Evolutionary conservation across 2,113 vertebrate genomes (phyloP).

Genomic region (Cyprinodon tularosa): DNA sequence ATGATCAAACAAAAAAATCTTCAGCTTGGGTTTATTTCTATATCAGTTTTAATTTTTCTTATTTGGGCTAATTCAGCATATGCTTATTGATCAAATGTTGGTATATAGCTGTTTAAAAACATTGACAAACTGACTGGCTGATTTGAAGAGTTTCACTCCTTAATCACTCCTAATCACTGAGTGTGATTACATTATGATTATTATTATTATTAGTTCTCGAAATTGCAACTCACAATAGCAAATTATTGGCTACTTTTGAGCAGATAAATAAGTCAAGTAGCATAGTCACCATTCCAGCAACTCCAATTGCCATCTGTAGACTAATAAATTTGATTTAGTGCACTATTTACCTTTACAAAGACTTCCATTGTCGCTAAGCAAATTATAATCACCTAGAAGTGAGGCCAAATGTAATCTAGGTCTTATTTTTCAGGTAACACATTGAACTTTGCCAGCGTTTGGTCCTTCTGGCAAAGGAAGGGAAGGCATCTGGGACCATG

Average conservation of each 20-base stretch:
- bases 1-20: no score
- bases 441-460: slow-evolving; percentile 32
- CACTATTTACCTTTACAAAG: background rate
- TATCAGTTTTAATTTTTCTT: no score
- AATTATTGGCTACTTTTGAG: background rate
- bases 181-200: background rate
- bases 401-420: background rate
- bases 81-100: no score
- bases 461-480: slow-evolving; percentile 66
- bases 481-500: slow-evolving; percentile 84
- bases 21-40: no score
- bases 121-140: background rate
- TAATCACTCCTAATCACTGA: background rate
- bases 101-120: no score
- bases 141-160: background rate
- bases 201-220: background rate
- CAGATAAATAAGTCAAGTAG: no score
- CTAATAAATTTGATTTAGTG: background rate
- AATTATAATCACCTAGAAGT: background rate
- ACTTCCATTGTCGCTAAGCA: background rate
- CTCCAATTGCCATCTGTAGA: background rate
- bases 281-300: background rate
- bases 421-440: slow-evolving; percentile 33
- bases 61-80: no score
- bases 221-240: background rate